A percentile compares a stretch with the other conserved stretches of the same genome.
phyloP scores from a whole-genome alignment of 2,113 vertebrate species.

The Orthonyx spaldingii region DNA sequence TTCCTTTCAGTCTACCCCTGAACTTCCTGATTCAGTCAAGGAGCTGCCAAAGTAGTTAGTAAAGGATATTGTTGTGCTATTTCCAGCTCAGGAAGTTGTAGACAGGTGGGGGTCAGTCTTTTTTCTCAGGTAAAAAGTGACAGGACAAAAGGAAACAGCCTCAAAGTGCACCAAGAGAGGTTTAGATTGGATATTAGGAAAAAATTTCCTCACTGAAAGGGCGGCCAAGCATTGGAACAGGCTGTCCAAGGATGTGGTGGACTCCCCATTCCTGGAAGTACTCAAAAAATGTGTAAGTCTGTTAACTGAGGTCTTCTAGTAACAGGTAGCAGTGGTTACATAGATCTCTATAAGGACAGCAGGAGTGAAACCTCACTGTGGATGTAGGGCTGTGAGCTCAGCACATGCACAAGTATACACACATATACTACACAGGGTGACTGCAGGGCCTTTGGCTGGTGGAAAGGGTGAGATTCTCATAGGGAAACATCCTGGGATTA shows the following conservation, averaged over 20 bases:
- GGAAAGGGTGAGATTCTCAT: neutral
- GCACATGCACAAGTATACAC: neutral
- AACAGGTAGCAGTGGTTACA: neutral
- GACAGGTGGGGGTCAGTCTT: neutral
- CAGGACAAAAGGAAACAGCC: neutral
- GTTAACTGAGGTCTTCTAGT: neutral
- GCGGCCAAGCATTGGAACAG: neutral
- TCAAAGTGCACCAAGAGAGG: neutral
- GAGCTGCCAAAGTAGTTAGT: conserved; percentile 29
- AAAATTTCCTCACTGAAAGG: neutral
- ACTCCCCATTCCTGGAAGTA: neutral
- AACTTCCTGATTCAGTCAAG: conserved; percentile 34
- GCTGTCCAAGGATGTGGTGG: neutral
- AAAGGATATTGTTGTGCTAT: conserved; percentile 4
- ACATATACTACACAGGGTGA: neutral
- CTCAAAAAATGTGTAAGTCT: neutral
- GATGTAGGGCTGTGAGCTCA: neutral
- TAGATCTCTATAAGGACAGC: neutral
- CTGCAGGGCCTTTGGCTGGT: neutral
- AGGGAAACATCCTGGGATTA: neutral
- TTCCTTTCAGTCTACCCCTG: conserved; percentile 7
- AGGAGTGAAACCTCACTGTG: neutral
- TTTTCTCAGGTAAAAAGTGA: neutral
- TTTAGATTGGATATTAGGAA: neutral
- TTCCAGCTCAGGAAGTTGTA: conserved; percentile 22